Evolutionary conservation across 1,140 invertebrate genomes (phyloP), one percentile per base, ranked within the genome.

Genomic region (Magallana gigas): DNA sequence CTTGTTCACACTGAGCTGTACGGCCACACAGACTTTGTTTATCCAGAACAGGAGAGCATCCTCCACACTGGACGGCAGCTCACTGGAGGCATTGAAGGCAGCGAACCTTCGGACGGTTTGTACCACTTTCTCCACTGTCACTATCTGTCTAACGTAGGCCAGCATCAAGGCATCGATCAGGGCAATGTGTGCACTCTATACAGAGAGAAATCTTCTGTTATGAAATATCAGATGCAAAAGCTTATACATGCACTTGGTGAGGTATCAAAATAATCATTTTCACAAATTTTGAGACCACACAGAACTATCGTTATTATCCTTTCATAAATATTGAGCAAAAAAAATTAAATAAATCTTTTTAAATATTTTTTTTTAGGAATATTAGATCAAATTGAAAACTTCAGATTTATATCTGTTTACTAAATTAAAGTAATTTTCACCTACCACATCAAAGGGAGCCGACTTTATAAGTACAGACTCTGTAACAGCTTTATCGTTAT

Each of bases 91-190:
- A 91, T 93, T 95, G 92, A 94, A 95, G 90, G 93, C 92, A 82
- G 94, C 91, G 91, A 95, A 95, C 58, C 93, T 92, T 89, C 95
- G 95, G 84, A 98, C 97, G 83, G 98, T 98, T 86, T 98, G 96
- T 48, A 97, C 96, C 57, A 99, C 97, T 84, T 97, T 96, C 91
- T 99, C 98, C 60, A 97, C 96, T 23, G 97, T 98, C 88, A 98
- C 97, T 87, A 99, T 97, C 95, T 99, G 98, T 93, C 97, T 97
- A 90, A 98, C 97, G 95, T 99, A 99, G 89, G 99, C 96, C 91
- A 96, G 96, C 98, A 99, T 99, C 94, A 99, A 96, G 90, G 98
- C 97, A 96, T 99, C 98, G 95, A 99, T 98, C 95, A 99, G 97
- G 94, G 97, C 96, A 96, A 99, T 97, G 95, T 99, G 99, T 91